Evolutionary conservation across 2,113 vertebrate genomes (phyloP).

Genomic region (Pachycephala philippinensis): DNA sequence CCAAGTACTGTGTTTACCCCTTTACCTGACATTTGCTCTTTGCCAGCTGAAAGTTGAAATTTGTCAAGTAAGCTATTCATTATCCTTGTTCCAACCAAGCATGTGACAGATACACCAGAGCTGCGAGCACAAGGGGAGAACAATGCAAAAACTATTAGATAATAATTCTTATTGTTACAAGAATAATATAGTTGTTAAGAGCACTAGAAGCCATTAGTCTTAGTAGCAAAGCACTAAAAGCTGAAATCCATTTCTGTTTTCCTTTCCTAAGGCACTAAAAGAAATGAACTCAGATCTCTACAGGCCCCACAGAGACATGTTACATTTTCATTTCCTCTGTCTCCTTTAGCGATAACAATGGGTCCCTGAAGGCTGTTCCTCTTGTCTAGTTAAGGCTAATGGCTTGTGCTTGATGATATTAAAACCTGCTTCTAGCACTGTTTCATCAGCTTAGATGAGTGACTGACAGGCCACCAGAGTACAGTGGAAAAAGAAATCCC

Average conservation of each 20-base stretch:
- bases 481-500: neutral
- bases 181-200: conserved; percentile 8
- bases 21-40: neutral
- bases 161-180: conserved; percentile 27
- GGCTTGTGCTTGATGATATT: conserved; percentile 48
- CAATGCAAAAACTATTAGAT: neutral
- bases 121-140: neutral
- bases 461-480: conserved; percentile 12
- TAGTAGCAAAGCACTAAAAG: neutral
- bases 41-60: neutral
- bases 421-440: conserved; percentile 23
- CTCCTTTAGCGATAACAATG: conserved; percentile 35
- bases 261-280: conserved; percentile 27
- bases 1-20: neutral
- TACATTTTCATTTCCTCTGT: conserved; percentile 7
- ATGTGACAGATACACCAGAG: neutral
- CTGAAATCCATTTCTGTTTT: conserved; percentile 32
- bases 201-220: neutral
- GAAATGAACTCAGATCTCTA: neutral
- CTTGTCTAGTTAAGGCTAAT: conserved; percentile 54
- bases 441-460: conserved; percentile 20
- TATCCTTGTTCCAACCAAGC: neutral
- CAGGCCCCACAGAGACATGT: neutral
- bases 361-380: conserved; percentile 35
- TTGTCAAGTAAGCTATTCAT: neutral